Percentiles rank a stretch among this genome's conserved stretches.
Conservation (phyloP, 2,888 invertebrate species). For the Pollenia amentaria region DNA sequence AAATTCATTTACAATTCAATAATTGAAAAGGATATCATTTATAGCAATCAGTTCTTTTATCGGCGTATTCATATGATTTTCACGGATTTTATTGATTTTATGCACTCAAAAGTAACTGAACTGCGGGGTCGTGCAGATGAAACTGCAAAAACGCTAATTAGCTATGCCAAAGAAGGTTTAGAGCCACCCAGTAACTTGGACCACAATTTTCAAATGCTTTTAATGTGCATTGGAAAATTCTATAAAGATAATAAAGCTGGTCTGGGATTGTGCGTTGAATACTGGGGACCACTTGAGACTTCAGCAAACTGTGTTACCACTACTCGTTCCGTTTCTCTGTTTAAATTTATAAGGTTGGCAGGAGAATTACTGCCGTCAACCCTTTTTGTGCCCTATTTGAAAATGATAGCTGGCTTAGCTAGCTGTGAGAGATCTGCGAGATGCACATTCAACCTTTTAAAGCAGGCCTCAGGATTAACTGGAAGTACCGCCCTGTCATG, state of each 20-base stretch:
- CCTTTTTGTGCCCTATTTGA: constrained; percentile 93
- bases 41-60: constrained; percentile 92
- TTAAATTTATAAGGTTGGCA: constrained; percentile 95
- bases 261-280: constrained; percentile 90
- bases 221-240: constrained; percentile 91
- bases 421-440: constrained; percentile 91
- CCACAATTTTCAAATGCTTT: constrained; percentile 92
- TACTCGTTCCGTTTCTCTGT: constrained; percentile 91
- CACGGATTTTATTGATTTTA: constrained; percentile 95
- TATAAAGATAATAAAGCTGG: constrained; percentile 91
- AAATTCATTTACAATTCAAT: constrained; percentile 91
- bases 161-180: constrained; percentile 91
- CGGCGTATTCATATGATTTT: constrained; percentile 93
- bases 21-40: constrained; percentile 89
- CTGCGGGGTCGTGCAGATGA: constrained; percentile 94
- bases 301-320: constrained; percentile 82
- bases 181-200: constrained; percentile 90
- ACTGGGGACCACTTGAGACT: constrained; percentile 87
- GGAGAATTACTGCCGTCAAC: constrained; percentile 94
- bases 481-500: constrained; percentile 88
- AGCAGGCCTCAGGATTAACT: constrained; percentile 87
- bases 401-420: constrained; percentile 93
- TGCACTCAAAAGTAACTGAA: constrained; percentile 95
- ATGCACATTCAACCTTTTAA: constrained; percentile 91
- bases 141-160: constrained; percentile 91